phyloP scores from a whole-genome alignment of 2,113 vertebrate species.

The Cyprichromis sp. region DNA sequence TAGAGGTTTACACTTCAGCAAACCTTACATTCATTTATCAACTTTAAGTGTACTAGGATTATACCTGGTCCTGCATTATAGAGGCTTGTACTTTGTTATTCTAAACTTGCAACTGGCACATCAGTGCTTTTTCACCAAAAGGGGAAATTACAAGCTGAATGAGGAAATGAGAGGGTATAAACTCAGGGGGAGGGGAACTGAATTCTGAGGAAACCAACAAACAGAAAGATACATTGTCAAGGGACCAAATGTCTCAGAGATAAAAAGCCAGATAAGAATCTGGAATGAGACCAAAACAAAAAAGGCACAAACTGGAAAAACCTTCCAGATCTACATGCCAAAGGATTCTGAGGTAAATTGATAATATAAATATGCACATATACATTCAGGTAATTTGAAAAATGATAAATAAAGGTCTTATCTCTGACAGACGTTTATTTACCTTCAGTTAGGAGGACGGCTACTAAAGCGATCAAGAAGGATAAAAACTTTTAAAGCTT shows the following conservation, averaged over 20 bases:
- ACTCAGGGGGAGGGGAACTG: background rate
- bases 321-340: background rate
- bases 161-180: conserved; percentile 13
- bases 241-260: background rate
- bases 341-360: background rate
- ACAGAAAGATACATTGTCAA: background rate
- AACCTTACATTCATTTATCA: background rate
- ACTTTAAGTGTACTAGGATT: background rate
- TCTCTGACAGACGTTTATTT: background rate
- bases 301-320: background rate
- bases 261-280: background rate
- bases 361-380: background rate
- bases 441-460: background rate
- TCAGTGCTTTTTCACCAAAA: background rate
- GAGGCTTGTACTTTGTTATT: background rate
- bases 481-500: background rate
- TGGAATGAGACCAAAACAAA: background rate
- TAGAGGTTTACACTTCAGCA: background rate
- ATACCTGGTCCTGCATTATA: background rate
- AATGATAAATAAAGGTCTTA: background rate
- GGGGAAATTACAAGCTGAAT: conserved; percentile 22
- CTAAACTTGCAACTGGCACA: background rate
- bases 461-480: background rate
- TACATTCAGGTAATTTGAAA: background rate
- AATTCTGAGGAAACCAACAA: background rate